A percentile compares a stretch with the other conserved stretches of the same genome.
Evolutionary conservation across 2,797 vertebrate species (phyloP).

Genomic region (Cuculus canorus): DNA sequence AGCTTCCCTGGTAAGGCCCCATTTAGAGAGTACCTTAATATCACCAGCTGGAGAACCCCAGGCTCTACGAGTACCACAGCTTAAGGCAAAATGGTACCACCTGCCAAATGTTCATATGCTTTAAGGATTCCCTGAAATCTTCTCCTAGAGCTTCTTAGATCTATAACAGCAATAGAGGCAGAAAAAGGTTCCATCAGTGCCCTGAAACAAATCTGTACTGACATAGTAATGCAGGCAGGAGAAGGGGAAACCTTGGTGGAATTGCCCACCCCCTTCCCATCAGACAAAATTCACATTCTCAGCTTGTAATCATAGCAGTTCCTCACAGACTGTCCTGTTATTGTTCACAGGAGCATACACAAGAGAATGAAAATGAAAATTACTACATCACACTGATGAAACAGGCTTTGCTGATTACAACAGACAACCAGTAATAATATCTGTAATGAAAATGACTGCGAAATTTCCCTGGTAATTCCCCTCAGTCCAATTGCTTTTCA

Average conservation of each 20-base stretch:
- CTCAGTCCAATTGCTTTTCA: background rate
- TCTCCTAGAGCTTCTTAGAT: background rate
- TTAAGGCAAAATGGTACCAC: background rate
- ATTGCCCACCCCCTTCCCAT: background rate
- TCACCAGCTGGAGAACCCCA: background rate
- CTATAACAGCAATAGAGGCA: fast-evolving
- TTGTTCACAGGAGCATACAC: background rate
- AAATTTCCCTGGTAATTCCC: slow-evolving; percentile 43
- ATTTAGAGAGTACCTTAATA: background rate
- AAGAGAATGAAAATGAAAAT: background rate
- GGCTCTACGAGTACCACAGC: background rate
- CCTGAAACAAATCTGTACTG: background rate
- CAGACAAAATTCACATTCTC: background rate
- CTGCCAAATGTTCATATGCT: background rate
- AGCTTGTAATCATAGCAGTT: background rate
- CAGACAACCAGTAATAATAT: background rate
- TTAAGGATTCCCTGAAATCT: background rate
- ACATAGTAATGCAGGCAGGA: background rate
- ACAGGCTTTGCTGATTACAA: slow-evolving; percentile 39
- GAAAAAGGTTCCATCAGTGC: background rate
- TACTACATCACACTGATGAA: slow-evolving; percentile 4
- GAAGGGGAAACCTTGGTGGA: background rate
- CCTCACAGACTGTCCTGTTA: background rate
- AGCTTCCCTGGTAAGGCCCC: background rate
- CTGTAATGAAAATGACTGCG: slow-evolving; percentile 39